phyloP scores from a whole-genome alignment of 1,140 invertebrate species.

The Drosophila lacteicornis region DNA sequence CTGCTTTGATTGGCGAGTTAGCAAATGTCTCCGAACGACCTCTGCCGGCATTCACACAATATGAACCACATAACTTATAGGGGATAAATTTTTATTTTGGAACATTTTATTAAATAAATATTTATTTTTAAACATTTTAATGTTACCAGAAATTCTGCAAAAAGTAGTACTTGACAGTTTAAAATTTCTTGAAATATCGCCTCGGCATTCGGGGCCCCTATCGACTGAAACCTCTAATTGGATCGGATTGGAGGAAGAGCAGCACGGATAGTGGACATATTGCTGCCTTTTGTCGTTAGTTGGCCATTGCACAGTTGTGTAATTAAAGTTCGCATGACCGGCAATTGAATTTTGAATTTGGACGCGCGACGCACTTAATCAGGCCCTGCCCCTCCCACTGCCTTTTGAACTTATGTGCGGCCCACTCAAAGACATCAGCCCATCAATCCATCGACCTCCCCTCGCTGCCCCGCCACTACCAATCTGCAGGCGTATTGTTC shows the following conservation, averaged over 20 bases:
- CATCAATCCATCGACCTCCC: slow-evolving; percentile 4
- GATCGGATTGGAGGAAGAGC: slow-evolving; percentile 12
- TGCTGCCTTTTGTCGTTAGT: slow-evolving; percentile 18
- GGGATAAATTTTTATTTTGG: neutral
- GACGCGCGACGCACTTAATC: slow-evolving; percentile 26
- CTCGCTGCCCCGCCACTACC: slow-evolving; percentile 4
- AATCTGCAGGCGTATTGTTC: slow-evolving; percentile 54
- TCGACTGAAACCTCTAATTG: slow-evolving; percentile 30
- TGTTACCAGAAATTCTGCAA: too few species aligned
- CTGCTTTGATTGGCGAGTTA: too few species aligned
- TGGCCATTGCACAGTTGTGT: slow-evolving; percentile 52
- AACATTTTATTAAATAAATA: neutral
- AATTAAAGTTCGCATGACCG: slow-evolving; percentile 80
- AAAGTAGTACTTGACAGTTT: too few species aligned
- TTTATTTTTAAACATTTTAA: too few species aligned
- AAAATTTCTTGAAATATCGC: neutral
- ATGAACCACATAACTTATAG: too few species aligned
- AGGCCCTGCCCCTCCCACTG: slow-evolving; percentile 5
- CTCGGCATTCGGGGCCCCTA: too few species aligned
- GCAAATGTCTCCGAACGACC: too few species aligned
- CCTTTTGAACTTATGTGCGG: neutral
- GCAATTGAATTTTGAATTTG: slow-evolving; percentile 76
- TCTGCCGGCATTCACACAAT: too few species aligned
- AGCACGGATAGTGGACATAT: slow-evolving; percentile 13
- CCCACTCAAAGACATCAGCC: slow-evolving; percentile 24